Base-by-base conservation (phyloP, 2,113 vertebrate genomes). In the Microtus richardsoni region DNA sequence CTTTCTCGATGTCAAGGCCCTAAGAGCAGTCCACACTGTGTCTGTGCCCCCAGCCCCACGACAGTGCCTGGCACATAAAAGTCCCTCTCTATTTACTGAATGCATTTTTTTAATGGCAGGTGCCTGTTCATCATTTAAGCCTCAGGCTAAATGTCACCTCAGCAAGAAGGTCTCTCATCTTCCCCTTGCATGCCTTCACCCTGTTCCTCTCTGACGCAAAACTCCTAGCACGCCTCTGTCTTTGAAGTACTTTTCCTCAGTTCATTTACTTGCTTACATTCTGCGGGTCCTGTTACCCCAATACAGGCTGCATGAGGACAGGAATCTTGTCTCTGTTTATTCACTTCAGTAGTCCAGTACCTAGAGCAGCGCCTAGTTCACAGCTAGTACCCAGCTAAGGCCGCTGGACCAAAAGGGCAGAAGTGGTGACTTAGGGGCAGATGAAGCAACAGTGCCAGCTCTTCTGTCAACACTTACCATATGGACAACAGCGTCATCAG, bases 401-500 rank as follows among this genome's bases (percentile, higher is more conserved):
- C 12, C 49, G 62, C 3, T 49, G 22, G 58, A 36, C 30, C n/a
- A 86, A 21, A 68, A 13, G 9, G 12, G 12, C 62, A 73, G 36
- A 14, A 60, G 66, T 2, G 36, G 58, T 44, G 44, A 88, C 41
- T n/a, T 52, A 58, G 33, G 28, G 39, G n/a, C 39, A n/a, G 73
- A 14, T 36, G 7, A 52, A 85, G n/a, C 52, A 47, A 89, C 11
- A 88, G 7, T 70, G 44, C 10, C 24, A 39, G 21, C 86, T 83
- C 22, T 41, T 60, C 73, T 66, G 52, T 71, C 54, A 64, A 22
- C 14, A 64, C 96, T 95, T 68, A 97, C 97, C 90, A 91, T 95
- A 78, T 78, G 88, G 62, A 94, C 68, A 89, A 60, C 26, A n/a
- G 88, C 82, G 54, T 93, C 71, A 64, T n/a, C 16, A 19, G 92